Base-by-base conservation (phyloP, 2,888 invertebrate genomes). In the Caenorhabditis doughertyi region DNA sequence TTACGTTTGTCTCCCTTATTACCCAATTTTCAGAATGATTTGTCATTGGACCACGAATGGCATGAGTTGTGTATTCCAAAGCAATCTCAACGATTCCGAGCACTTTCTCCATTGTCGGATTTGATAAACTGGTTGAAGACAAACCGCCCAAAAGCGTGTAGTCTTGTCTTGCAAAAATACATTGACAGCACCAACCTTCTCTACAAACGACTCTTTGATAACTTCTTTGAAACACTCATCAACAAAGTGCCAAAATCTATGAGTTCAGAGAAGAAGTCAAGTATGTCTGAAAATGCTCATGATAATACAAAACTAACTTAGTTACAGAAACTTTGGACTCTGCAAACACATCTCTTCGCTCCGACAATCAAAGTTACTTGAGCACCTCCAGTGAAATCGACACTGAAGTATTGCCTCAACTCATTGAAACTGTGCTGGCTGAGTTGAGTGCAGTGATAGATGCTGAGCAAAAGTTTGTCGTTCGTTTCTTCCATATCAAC, bases 381-480 rank as follows among this genome's bases (percentile, higher is more conserved):
- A 83, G 83, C 27, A 49, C 58, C 9, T 65, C 70, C 11, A 83
- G 79, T 71, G 83, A 83, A 42, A 67, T 80, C 13, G 83, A 83
- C 71, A 76, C 39, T 29, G 79, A 83, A 18, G 64, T 72, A 8
- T 27, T 80, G 1, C 81, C 79, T 0, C 83, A 95, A 81, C 94
- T 96, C 65, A 93, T 96, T 77, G 96, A 96, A 92, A 95, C 95
- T 92, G 95, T 97, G 68, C 93, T 99, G 79, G 95, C 95, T 18
- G 95, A 96, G 91, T 94, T 98, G 84, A 97, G 97, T 92, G 95
- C 96, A 3, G 95, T 97, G 72, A 97, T 97, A 92, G 94, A 97
- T 85, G 95, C 96, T 27, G 98, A 98, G 92, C 97, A 98, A 93
- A 95, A 96, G 87, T 98, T 98, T 93, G 97, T 97, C 92, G 95